Evolutionary conservation across 2,113 vertebrate species (phyloP).

Genomic region (Syrrhaptes paradoxus): DNA sequence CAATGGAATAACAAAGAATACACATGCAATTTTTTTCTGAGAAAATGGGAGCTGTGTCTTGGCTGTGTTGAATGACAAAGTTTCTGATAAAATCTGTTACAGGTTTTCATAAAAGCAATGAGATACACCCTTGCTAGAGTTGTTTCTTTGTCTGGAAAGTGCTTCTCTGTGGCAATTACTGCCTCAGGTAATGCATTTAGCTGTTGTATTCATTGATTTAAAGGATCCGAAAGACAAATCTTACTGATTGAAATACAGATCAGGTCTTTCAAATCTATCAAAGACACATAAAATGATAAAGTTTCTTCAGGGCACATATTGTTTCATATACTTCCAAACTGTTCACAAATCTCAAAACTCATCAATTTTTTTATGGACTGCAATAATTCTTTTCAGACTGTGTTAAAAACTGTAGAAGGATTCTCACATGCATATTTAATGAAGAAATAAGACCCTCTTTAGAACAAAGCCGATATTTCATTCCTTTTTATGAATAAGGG

Average conservation of each 20-base stretch:
- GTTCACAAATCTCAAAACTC: conserved; percentile 44
- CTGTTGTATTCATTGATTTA: conserved; percentile 68
- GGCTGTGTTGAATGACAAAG: background rate
- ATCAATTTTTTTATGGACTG: conserved; percentile 3
- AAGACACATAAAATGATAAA: conserved; percentile 38
- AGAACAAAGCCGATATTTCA: background rate
- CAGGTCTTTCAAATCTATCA: conserved; percentile 48
- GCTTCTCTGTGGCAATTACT: conserved; percentile 37
- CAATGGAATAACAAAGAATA: background rate
- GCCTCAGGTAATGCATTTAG: conserved; percentile 37
- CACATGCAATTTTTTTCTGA: background rate
- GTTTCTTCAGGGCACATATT: conserved; percentile 55
- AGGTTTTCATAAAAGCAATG: conserved; percentile 1
- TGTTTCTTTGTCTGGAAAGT: conserved; percentile 6
- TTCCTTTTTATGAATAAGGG: background rate
- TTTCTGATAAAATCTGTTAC: conserved; percentile 34
- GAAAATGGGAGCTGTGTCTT: background rate
- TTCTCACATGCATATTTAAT: conserved; percentile 42
- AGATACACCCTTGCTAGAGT: background rate
- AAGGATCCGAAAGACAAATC: conserved; percentile 56
- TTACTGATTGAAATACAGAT: conserved; percentile 63
- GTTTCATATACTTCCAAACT: conserved; percentile 42
- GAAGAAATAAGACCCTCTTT: background rate
- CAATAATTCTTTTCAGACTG: conserved; percentile 19
- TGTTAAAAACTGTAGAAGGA: background rate